Percentiles rank a stretch among this genome's conserved stretches.
Conservation (phyloP, 2,113 vertebrate species). For the Zosterops borbonicus region DNA sequence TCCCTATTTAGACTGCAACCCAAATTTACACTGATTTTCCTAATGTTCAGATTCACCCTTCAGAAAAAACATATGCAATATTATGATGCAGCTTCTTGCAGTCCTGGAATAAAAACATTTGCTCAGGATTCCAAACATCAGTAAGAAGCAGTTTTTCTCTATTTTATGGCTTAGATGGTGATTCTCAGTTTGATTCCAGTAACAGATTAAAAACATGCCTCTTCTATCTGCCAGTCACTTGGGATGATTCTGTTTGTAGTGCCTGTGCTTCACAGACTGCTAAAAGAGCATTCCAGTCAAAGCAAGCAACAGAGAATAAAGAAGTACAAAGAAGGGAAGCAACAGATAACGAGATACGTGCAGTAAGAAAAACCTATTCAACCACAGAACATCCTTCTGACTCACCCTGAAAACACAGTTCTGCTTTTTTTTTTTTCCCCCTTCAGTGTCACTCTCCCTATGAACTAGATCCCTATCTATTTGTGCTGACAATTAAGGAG, state of each 20-base stretch:
- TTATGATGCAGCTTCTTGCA: not conserved
- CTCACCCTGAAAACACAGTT: not conserved
- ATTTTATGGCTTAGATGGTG: not conserved
- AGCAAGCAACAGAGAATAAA: not conserved
- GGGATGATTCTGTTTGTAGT: not conserved
- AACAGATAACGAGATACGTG: fast-evolving
- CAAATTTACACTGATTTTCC: not conserved
- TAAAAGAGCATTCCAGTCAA: not conserved
- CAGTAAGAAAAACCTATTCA: not conserved
- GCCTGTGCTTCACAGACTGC: not conserved
- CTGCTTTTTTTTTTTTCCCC: not conserved
- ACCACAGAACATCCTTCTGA: not conserved
- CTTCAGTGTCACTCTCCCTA: not conserved
- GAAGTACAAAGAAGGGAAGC: not conserved
- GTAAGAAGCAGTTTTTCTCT: not conserved
- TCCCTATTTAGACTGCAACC: not conserved
- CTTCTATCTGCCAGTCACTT: not conserved
- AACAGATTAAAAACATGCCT: not conserved
- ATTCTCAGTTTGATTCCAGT: not conserved
- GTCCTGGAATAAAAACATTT: not conserved
- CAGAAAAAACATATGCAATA: not conserved
- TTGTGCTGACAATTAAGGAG: not conserved
- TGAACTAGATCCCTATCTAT: not conserved
- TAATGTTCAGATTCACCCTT: not conserved
- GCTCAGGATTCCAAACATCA: not conserved